Conservation (phyloP, 1,140 invertebrate species). For the Lethrus apterus region DNA sequence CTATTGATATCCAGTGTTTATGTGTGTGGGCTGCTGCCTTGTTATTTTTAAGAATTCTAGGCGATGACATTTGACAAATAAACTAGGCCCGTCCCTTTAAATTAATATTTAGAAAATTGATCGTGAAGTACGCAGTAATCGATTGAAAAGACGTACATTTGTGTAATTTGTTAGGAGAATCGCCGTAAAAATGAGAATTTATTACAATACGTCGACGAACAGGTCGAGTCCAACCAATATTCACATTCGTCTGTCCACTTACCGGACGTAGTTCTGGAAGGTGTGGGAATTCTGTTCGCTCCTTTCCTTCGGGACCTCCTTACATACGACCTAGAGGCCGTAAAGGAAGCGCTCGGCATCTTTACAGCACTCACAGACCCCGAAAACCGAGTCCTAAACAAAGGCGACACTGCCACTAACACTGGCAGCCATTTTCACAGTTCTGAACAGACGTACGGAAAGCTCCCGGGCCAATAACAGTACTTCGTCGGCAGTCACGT, state of each 20-base stretch:
- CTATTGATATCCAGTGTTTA: no score
- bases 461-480: constrained; percentile 28
- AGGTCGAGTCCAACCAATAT: constrained; percentile 2
- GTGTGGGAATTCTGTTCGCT: constrained; percentile 66
- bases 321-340: constrained; percentile 77
- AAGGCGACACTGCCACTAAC: constrained; percentile 54
- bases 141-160: background rate
- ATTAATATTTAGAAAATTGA: no score
- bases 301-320: constrained; percentile 78
- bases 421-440: constrained; percentile 59
- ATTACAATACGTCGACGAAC: constrained; percentile 4
- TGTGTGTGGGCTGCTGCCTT: constrained; percentile 22
- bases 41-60: constrained; percentile 29
- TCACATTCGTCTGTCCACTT: constrained; percentile 40
- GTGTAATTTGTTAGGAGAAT: constrained; percentile 1
- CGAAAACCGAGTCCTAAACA: constrained; percentile 50
- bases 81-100: no score
- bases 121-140: no score
- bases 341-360: constrained; percentile 87
- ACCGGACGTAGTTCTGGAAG: constrained; percentile 66
- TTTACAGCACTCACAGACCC: constrained; percentile 40
- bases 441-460: constrained; percentile 23
- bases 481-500: constrained; percentile 28
- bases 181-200: background rate
- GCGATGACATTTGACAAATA: no score